Evolutionary conservation across 2,888 invertebrate species (phyloP).

Genomic region (Acanthacorydalis orientalis): DNA sequence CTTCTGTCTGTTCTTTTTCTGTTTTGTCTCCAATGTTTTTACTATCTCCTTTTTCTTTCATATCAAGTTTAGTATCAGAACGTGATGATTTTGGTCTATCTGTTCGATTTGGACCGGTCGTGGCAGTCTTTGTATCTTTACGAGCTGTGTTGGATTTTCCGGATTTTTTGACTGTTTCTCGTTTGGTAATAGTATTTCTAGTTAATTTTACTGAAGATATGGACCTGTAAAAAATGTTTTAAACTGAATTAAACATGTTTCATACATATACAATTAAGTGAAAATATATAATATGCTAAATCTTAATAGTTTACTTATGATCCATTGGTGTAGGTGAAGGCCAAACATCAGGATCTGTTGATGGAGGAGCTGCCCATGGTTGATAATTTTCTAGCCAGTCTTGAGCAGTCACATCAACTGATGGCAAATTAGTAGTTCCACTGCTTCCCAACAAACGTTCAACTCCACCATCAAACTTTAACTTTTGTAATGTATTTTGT

Average conservation of each 20-base stretch:
- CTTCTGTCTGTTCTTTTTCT: slow-evolving; percentile 48
- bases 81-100: slow-evolving; percentile 22
- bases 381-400: slow-evolving; percentile 37
- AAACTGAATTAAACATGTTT: no score
- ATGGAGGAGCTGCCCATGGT: slow-evolving; percentile 39
- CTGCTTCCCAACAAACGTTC: slow-evolving; percentile 31
- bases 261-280: neutral
- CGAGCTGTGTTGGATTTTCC: slow-evolving; percentile 23
- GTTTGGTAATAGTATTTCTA: slow-evolving; percentile 12
- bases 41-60: slow-evolving; percentile 26
- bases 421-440: slow-evolving; percentile 11
- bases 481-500: slow-evolving; percentile 55
- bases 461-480: slow-evolving; percentile 47
- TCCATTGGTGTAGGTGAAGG: slow-evolving; percentile 56
- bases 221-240: neutral
- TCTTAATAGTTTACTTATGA: slow-evolving; percentile 33
- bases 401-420: neutral
- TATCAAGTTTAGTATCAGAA: slow-evolving; percentile 22
- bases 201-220: slow-evolving; percentile 2
- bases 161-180: slow-evolving; percentile 21
- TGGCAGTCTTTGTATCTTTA: slow-evolving; percentile 13
- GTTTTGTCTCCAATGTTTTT: slow-evolving; percentile 20
- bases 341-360: slow-evolving; percentile 75
- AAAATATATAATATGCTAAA: neutral
- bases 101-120: slow-evolving; percentile 19